phyloP scores from a whole-genome alignment of 2,797 vertebrate genomes.

The Paedocypris micromegethes region DNA sequence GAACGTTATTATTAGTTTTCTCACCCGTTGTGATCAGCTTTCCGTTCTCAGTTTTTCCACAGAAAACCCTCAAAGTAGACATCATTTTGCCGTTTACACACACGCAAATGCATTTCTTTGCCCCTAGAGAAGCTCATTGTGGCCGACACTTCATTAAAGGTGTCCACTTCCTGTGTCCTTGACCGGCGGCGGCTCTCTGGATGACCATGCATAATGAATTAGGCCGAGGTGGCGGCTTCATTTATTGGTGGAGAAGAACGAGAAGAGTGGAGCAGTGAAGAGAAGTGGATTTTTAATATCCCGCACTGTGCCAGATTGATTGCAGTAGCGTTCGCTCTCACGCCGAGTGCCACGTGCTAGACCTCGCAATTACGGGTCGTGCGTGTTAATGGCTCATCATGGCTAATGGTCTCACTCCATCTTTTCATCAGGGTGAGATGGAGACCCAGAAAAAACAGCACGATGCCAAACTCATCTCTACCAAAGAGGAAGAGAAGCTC shows the following conservation, averaged over 20 bases:
- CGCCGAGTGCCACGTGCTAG: neutral
- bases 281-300: constrained; percentile 20
- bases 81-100: constrained; percentile 31
- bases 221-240: neutral
- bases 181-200: constrained; percentile 11
- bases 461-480: constrained; percentile 78
- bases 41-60: no score
- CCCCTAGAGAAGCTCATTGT: neutral
- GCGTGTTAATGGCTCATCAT: constrained; percentile 10
- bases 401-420: constrained; percentile 12
- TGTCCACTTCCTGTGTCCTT: constrained; percentile 20
- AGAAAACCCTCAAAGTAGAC: constrained; percentile 19
- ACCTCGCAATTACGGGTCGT: constrained; percentile 7
- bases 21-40: no score
- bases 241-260: constrained; percentile 5
- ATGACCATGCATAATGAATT: constrained; percentile 38
- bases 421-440: constrained; percentile 75
- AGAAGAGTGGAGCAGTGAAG: constrained; percentile 20
- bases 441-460: constrained; percentile 87
- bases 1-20: no score
- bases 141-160: constrained; percentile 36
- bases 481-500: constrained; percentile 89
- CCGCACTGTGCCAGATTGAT: constrained; percentile 26
- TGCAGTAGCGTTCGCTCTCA: constrained; percentile 1
- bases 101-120: constrained; percentile 3